Evolutionary conservation across 1,140 invertebrate genomes (phyloP).

Genomic region (Reticulitermes speratus): DNA sequence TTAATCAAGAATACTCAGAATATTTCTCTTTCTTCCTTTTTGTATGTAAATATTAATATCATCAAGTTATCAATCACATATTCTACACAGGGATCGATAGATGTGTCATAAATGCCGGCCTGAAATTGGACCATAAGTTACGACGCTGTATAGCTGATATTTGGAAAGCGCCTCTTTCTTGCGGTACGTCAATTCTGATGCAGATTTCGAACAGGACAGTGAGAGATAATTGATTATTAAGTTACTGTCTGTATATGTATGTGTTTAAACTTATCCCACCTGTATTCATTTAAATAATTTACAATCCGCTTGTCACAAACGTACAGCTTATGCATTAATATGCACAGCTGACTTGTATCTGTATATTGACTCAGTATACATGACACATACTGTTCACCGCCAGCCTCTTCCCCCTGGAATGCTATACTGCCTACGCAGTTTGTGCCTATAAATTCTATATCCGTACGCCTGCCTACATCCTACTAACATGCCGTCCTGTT

Average conservation of each 20-base stretch:
- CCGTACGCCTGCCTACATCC: neutral
- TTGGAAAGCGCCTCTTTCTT: neutral
- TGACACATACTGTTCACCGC: neutral
- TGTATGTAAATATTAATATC: too few species aligned
- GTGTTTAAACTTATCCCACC: neutral
- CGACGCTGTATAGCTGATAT: neutral
- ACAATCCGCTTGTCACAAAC: neutral
- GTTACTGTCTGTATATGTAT: neutral
- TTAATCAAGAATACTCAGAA: too few species aligned
- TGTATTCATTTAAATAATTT: constrained; percentile 10
- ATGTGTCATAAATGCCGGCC: neutral
- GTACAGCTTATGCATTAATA: neutral
- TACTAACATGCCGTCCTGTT: neutral
- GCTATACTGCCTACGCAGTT: neutral
- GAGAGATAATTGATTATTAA: neutral
- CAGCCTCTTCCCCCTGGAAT: neutral
- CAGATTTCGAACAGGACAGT: neutral
- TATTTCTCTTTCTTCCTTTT: too few species aligned
- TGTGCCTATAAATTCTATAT: neutral
- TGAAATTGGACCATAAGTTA: neutral
- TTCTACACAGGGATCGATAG: neutral
- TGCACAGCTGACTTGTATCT: neutral
- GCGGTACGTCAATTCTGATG: neutral
- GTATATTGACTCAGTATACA: neutral
- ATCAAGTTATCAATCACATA: too few species aligned